A percentile compares a stretch with the other conserved stretches of the same genome.
Evolutionary conservation across 2,888 invertebrate species (phyloP).

Genomic region (Pherbina coryleti): DNA sequence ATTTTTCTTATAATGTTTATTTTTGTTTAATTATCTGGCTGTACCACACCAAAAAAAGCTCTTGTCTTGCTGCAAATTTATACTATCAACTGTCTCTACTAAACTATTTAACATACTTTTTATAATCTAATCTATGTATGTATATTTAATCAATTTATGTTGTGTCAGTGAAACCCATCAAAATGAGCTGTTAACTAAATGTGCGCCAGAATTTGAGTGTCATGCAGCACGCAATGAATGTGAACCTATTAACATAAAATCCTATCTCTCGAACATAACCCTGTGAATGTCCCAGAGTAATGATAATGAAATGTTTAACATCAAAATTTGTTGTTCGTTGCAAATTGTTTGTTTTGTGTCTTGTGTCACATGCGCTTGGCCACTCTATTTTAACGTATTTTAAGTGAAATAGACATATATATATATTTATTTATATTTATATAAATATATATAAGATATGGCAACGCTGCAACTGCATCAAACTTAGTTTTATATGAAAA

Average conservation of each 20-base stretch:
- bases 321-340: slow-evolving; percentile 8
- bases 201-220: not conserved
- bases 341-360: slow-evolving; percentile 13
- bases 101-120: too few species aligned
- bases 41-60: not conserved
- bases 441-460: not conserved
- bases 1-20: not conserved
- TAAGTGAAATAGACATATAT: too few species aligned
- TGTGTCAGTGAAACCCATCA: not conserved
- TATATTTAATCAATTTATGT: not conserved
- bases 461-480: not conserved
- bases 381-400: not conserved
- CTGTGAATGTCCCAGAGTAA: not conserved
- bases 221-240: not conserved
- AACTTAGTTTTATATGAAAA: not conserved
- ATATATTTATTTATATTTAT: too few species aligned
- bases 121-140: not conserved
- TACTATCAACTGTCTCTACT: not conserved
- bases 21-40: not conserved
- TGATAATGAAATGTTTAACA: not conserved
- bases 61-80: not conserved
- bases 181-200: not conserved
- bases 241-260: not conserved
- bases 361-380: slow-evolving; percentile 11
- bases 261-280: not conserved